Evolutionary conservation across 2,797 vertebrate species (phyloP).

Genomic region (Lates japonicus): DNA sequence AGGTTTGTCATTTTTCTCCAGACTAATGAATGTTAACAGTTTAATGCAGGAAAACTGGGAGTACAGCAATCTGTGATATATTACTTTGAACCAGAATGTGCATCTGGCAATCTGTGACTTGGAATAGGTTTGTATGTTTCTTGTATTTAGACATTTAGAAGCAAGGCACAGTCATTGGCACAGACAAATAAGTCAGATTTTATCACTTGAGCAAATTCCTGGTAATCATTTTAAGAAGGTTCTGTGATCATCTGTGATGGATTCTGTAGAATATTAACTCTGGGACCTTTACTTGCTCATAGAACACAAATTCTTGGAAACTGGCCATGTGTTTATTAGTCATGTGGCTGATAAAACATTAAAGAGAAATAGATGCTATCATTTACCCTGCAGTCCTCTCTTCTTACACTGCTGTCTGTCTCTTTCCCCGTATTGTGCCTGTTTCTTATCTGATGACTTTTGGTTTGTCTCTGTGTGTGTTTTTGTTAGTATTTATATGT

Average conservation of each 20-base stretch:
- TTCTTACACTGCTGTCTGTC: not conserved
- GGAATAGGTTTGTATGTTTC: not conserved
- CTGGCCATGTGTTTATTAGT: slow-evolving; percentile 32
- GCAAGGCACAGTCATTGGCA: not conserved
- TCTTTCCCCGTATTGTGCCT: not conserved
- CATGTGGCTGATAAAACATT: slow-evolving; percentile 44
- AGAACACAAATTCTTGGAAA: slow-evolving; percentile 35
- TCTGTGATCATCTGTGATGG: slow-evolving; percentile 19
- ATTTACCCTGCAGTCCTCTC: slow-evolving; percentile 27
- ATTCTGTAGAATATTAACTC: not conserved
- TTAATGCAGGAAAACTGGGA: not conserved
- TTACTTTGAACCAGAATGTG: not conserved
- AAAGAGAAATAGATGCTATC: slow-evolving; percentile 32
- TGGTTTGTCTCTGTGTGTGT: slow-evolving; percentile 27
- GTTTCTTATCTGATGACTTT: slow-evolving; percentile 52
- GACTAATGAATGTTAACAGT: not conserved
- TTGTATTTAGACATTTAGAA: not conserved
- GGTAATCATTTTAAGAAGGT: not conserved
- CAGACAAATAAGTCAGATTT: not conserved
- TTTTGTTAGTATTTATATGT: not conserved
- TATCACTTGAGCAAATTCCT: slow-evolving; percentile 5
- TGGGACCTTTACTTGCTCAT: not conserved
- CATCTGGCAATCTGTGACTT: not conserved
- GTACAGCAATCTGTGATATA: not conserved
- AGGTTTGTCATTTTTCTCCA: not conserved